These are phyloP conservation scores for Tenthredo mesomela DNA, from an alignment of 2,888 invertebrate genomes.

Conservation along the genomic window DNA sequence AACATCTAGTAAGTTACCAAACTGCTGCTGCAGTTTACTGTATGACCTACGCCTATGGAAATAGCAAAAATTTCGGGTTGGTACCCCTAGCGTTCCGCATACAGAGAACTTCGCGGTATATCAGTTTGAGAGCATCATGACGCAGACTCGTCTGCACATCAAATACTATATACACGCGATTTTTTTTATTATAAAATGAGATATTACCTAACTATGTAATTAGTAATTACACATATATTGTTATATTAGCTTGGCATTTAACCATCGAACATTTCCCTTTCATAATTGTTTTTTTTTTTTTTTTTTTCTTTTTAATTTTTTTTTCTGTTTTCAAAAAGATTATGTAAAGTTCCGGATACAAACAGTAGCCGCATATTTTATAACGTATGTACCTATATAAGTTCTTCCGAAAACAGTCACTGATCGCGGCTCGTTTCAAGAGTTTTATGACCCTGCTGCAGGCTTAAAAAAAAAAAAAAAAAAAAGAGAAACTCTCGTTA, in stretches of 20 bases:
- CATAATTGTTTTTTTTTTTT: background rate
- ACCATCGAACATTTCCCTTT: background rate
- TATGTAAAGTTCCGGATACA: background rate
- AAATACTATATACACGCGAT: background rate
- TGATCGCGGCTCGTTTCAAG: slow-evolving; percentile 19
- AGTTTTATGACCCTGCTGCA: background rate
- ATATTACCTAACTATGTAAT: background rate
- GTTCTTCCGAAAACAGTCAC: background rate
- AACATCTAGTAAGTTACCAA: no score
- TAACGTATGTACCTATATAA: background rate
- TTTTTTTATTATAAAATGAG: background rate
- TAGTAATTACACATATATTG: background rate
- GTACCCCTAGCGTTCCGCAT: no score
- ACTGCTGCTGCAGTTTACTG: no score
- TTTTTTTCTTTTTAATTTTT: background rate
- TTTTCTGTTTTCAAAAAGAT: background rate
- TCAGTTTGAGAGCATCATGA: background rate
- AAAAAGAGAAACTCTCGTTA: background rate
- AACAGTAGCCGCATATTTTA: background rate
- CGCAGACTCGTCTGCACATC: background rate
- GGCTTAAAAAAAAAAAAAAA: background rate
- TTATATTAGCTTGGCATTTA: background rate
- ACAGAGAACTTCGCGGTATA: no score
- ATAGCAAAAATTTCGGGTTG: no score
- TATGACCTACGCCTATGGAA: no score